Evolutionary conservation across 1,140 invertebrate species (phyloP).

Genomic region (Hormaphis cornu): DNA sequence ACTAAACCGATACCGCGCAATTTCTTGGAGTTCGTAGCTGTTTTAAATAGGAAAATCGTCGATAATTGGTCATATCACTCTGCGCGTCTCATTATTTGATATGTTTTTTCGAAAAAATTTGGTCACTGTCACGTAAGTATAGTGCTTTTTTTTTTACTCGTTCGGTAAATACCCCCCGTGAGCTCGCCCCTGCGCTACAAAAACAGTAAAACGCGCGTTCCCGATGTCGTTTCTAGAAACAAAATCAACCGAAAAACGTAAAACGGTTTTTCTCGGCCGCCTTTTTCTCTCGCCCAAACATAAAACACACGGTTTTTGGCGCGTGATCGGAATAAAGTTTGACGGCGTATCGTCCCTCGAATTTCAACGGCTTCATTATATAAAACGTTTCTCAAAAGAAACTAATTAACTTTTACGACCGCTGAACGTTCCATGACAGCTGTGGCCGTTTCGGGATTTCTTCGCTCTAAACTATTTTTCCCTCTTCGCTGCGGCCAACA

Average conservation of each 20-base stretch:
- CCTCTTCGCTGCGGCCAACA: neutral
- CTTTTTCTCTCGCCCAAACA: conserved; percentile 9
- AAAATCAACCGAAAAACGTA: conserved; percentile 28
- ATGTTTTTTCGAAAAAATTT: too few species aligned
- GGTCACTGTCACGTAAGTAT: too few species aligned
- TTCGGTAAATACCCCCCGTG: too few species aligned
- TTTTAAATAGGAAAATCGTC: too few species aligned
- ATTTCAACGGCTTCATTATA: conserved; percentile 32
- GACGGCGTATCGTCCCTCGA: conserved; percentile 27
- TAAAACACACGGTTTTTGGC: conserved; percentile 31
- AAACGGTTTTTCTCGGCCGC: conserved; percentile 23
- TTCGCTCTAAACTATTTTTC: conserved; percentile 21
- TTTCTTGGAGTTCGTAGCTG: too few species aligned
- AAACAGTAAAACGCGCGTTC: neutral
- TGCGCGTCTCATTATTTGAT: too few species aligned
- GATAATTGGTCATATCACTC: too few species aligned
- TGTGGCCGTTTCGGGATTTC: conserved; percentile 31
- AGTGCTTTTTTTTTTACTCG: too few species aligned
- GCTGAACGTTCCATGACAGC: conserved; percentile 28
- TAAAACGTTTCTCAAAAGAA: conserved; percentile 28
- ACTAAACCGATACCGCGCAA: too few species aligned
- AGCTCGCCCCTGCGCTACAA: too few species aligned
- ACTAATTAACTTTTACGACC: conserved; percentile 32
- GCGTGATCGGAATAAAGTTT: conserved; percentile 33
- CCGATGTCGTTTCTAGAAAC: neutral